phyloP scores from a whole-genome alignment of 2,797 vertebrate species.

The Spinibarbus caldwelli region DNA sequence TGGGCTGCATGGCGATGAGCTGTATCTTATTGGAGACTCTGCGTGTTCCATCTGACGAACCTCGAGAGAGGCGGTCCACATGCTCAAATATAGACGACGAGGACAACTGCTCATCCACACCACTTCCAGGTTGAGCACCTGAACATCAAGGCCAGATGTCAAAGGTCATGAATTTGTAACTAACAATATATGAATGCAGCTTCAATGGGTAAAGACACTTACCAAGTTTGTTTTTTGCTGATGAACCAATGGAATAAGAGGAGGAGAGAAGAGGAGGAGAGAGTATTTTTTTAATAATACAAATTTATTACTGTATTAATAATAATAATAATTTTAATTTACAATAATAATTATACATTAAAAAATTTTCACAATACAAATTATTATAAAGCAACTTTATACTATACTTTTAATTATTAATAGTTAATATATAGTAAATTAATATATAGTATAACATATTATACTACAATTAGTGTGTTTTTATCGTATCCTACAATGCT shows the following conservation, averaged over 20 bases:
- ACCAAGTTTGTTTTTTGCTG: slow-evolving; percentile 84
- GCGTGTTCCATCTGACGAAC: slow-evolving; percentile 85
- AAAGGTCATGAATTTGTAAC: slow-evolving; percentile 4
- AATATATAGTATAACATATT: not conserved
- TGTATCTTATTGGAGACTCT: slow-evolving; percentile 92
- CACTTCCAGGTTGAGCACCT: slow-evolving; percentile 79
- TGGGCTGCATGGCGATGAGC: slow-evolving; percentile 96
- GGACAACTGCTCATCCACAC: slow-evolving; percentile 87
- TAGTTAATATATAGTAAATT: not conserved
- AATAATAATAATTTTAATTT: not conserved
- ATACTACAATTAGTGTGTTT: not conserved
- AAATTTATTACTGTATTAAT: not conserved
- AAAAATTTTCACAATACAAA: not conserved
- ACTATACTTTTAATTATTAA: not conserved
- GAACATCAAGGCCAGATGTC: slow-evolving; percentile 44
- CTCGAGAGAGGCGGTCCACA: slow-evolving; percentile 90
- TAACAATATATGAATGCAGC: not conserved
- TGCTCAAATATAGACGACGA: slow-evolving; percentile 97
- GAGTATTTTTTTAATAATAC: not conserved
- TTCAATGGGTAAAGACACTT: slow-evolving; percentile 53
- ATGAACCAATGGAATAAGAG: slow-evolving; percentile 44
- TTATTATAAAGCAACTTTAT: not conserved
- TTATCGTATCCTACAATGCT: slow-evolving; percentile 78
- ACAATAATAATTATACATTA: not conserved
- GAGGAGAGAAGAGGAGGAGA: not conserved